Base-by-base conservation (phyloP, 30 jellyfish, hydroid and myxozoan genomes). In the Cassiopea xamachana region DNA sequence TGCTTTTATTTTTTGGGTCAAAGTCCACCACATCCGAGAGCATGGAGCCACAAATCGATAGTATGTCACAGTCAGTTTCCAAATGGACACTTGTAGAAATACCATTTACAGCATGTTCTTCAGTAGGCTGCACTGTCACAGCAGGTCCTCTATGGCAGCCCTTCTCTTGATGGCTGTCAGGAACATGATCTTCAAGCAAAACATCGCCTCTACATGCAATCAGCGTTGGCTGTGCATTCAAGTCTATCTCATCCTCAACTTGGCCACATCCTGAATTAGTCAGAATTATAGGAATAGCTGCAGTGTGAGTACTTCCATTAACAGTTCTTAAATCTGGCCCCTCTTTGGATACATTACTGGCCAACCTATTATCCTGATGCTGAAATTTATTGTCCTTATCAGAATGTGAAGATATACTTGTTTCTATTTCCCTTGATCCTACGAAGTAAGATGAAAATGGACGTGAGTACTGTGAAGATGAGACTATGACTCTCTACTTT, bases 391-490 rank as follows among this genome's bases (percentile, higher is more conserved):
- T 2, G 15, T 16, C 39, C 51, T 1, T 19, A 71, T 6, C 80
- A 19, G 50, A 71, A 78, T 18, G 15, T 17, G 87, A 44, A 51
- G 75, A 49, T 5, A 9, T 50, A 48, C 15, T 60, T 64, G 59
- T 68, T 47, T 16, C 87, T 18, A 73, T 79, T 10, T 27, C n/a
- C 27, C 86, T 17, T 79, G 90, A 82, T 71, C 82, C 95, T 88
- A 79, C 95, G 79, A 88, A 88, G 88, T 81, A 79, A 78, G 95
- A 88, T 77, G 48, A 88, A 79, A 51, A 88, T 88, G 95, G 95
- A 88, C 79, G 95, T 88, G 88, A 88, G 73, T 48, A 59, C 12
- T n/a, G 70, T 14, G 27, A 64, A 64, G 0, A 14, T 64, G 74
- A 64, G 74, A 64, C 6, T 27, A 64, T 64, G 43, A 9, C 43